These are phyloP conservation scores for Tetragonula clypearis DNA, from an alignment of 1,140 invertebrate species.

Conservation along the genomic window DNA sequence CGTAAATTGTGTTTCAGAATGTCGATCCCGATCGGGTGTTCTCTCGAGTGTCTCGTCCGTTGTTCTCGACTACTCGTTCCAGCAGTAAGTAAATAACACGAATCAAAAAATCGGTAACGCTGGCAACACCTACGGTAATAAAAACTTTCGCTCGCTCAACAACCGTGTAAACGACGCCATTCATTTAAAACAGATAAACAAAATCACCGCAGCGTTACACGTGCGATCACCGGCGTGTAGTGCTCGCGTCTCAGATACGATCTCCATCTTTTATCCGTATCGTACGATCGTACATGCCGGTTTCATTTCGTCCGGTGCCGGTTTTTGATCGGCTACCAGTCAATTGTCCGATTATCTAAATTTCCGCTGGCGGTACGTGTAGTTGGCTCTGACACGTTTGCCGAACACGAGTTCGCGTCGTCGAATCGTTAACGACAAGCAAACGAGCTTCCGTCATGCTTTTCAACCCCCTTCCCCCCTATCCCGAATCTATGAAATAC, in stretches of 20 bases:
- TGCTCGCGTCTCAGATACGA: slow-evolving; percentile 15
- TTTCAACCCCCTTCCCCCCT: background rate
- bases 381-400: background rate
- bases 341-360: slow-evolving; percentile 35
- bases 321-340: slow-evolving; percentile 17
- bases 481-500: slow-evolving; percentile 2
- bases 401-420: background rate
- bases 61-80: too few species aligned
- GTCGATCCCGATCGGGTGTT: too few species aligned
- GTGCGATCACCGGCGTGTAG: slow-evolving; percentile 1
- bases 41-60: too few species aligned
- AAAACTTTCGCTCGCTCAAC: background rate
- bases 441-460: slow-evolving; percentile 42
- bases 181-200: background rate
- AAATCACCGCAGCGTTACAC: background rate
- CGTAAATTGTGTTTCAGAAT: too few species aligned
- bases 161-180: background rate
- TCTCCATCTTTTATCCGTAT: slow-evolving; percentile 9
- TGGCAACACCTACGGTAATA: too few species aligned
- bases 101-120: too few species aligned
- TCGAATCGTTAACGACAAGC: slow-evolving; percentile 35
- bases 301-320: slow-evolving; percentile 3
- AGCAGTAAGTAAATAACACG: too few species aligned
- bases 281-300: slow-evolving; percentile 1
- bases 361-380: background rate